Evolutionary conservation across 2,888 invertebrate species (phyloP), one percentile per base, ranked within the genome.

Genomic region (Synergus gifuensis): DNA sequence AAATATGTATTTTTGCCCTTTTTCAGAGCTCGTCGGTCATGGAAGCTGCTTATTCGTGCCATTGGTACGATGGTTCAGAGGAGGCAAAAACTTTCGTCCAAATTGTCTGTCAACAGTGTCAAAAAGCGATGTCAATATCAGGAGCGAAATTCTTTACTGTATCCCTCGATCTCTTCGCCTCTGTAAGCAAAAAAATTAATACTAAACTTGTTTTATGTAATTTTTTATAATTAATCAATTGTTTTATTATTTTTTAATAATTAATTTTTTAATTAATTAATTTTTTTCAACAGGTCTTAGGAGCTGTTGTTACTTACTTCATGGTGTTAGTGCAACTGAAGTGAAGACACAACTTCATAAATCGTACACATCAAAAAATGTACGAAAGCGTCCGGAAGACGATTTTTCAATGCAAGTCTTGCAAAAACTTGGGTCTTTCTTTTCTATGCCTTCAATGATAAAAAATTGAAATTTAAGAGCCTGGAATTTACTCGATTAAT

Each of bases 321-420:
- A 97, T 97, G 97, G 97, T 97, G 93, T 93, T 97, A 94, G 97
- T 97, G 77, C 97, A 97, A 92, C 94, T 97, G 89, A 97, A 97
- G 91, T 97, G 95, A 85, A 80, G 46, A 69, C 63, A 49, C 7
- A 79, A 76, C 78, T 80, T 80, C 8, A 64, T 60, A 76, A 80
- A 79, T 80, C 58, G 62, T 60, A 78, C 78, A 79, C 67, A 66
- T 22, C 40, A 77, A 28, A 54, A 64, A 63, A 40, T 46, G 64
- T 73, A 40, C 63, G 49, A 54, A 54, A 58, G 40, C 3, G 44
- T 67, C 46, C 18, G 22, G 40, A 73, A 54, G 54, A 73, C 49
- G 2, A 54, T 46, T 28, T 69, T 73, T 54, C 54, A 36, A 11
- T 4, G 16, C 54, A 54, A 73, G 40, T 54, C 54, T 40, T 49